Evolutionary conservation across 2,113 vertebrate genomes (phyloP).

Genomic region (Syngnathus typhle): DNA sequence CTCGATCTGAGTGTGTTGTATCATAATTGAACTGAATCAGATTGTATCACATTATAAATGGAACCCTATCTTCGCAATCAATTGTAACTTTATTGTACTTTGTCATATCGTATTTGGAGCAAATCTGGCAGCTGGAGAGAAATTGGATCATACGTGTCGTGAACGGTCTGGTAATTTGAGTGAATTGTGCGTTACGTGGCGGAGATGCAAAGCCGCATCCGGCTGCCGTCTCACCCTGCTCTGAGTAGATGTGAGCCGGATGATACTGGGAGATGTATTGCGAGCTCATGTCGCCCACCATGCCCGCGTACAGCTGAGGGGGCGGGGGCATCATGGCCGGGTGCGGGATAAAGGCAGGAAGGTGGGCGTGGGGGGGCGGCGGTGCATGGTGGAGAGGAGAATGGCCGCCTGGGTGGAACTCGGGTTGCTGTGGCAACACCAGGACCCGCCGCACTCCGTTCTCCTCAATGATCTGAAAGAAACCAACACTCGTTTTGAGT

Average conservation of each 20-base stretch:
- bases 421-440: conserved; percentile 96
- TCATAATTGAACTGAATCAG: neutral
- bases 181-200: neutral
- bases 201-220: neutral
- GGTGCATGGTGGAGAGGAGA: conserved; percentile 86
- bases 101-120: neutral
- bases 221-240: conserved; percentile 78
- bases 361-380: conserved; percentile 84
- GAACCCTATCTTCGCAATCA: no score
- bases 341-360: conserved; percentile 91
- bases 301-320: conserved; percentile 84
- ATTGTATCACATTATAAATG: no score
- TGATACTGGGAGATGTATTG: conserved; percentile 95
- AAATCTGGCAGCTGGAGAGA: neutral
- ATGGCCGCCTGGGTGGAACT: conserved; percentile 90
- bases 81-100: neutral
- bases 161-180: neutral
- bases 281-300: conserved; percentile 82
- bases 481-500: neutral
- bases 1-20: neutral
- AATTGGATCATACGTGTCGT: neutral
- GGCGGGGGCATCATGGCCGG: conserved; percentile 88
- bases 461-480: conserved; percentile 89
- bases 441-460: conserved; percentile 94
- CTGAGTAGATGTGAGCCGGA: conserved; percentile 87